These are phyloP conservation scores for Theristicus caerulescens DNA, from an alignment of 2,113 vertebrate genomes.

Conservation along the genomic window DNA sequence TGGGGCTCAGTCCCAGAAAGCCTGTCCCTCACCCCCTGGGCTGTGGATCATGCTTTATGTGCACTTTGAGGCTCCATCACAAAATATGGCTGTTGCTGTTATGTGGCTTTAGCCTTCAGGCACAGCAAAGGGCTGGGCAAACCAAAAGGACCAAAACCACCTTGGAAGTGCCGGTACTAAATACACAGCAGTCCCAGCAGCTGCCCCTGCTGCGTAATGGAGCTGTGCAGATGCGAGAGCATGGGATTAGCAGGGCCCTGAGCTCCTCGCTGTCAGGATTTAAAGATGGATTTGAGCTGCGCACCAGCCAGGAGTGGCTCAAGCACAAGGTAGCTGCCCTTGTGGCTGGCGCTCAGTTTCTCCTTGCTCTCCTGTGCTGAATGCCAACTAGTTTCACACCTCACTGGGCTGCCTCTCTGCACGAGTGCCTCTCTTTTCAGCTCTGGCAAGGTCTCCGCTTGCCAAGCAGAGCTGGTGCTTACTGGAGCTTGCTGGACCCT, in stretches of 20 bases:
- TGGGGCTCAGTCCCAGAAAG: not conserved
- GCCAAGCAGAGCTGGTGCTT: not conserved
- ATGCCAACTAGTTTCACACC: not conserved
- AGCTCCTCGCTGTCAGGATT: not conserved
- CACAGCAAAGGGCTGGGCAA: not conserved
- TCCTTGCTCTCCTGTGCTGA: not conserved
- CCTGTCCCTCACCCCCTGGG: not conserved
- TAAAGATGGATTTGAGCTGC: not conserved
- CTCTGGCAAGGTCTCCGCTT: not conserved
- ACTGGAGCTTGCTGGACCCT: not conserved
- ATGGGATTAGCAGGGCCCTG: not conserved
- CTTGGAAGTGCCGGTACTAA: not conserved
- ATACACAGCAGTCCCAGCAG: not conserved
- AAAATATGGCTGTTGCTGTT: not conserved
- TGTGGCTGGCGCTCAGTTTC: accelerated
- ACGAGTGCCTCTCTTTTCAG: not conserved
- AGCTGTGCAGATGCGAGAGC: not conserved
- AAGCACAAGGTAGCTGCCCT: not conserved
- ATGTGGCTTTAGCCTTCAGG: not conserved
- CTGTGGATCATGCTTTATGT: not conserved
- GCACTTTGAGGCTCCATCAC: not conserved
- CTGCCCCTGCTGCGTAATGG: not conserved
- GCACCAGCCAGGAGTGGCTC: not conserved
- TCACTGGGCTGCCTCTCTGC: not conserved
- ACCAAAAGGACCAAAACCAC: not conserved